phyloP scores from a whole-genome alignment of 1,140 invertebrate genomes.

The Steinernema khuongi region DNA sequence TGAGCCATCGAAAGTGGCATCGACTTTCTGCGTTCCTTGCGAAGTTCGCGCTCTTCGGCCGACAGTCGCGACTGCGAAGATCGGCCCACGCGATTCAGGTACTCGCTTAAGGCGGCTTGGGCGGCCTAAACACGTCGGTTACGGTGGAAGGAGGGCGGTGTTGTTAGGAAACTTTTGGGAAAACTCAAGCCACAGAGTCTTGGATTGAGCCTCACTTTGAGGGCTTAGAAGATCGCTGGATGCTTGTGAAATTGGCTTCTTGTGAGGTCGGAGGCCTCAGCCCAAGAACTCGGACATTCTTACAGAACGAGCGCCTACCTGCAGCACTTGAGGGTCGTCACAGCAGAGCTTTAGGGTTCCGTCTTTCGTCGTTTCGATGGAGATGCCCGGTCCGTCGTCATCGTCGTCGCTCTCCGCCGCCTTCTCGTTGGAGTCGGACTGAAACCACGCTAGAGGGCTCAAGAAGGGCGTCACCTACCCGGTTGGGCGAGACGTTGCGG shows the following conservation, averaged over 20 bases:
- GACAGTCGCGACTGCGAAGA: conserved; percentile 31
- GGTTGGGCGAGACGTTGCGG: conserved; percentile 49
- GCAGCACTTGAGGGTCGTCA: conserved; percentile 43
- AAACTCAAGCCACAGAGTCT: no score
- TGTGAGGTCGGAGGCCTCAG: no score
- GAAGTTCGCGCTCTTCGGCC: conserved; percentile 43
- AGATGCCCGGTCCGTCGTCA: conserved; percentile 41
- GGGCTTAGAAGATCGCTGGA: not conserved
- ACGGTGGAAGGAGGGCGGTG: no score
- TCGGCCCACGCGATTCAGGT: conserved; percentile 38
- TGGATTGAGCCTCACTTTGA: conserved; percentile 20
- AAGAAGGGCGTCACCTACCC: conserved; percentile 30
- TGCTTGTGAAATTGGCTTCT: not conserved
- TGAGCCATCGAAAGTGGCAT: conserved; percentile 38
- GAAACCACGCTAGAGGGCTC: conserved; percentile 17
- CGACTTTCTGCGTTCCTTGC: conserved; percentile 47
- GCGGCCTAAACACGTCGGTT: conserved; percentile 39
- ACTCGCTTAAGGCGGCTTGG: conserved; percentile 46
- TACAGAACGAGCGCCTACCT: conserved; percentile 27
- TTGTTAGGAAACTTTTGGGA: no score
- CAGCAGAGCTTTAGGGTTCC: conserved; percentile 47
- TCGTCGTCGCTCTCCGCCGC: conserved; percentile 38
- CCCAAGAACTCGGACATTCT: no score
- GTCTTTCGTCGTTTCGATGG: conserved; percentile 46
- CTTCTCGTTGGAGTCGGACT: conserved; percentile 24